Evolutionary conservation across 2,888 invertebrate genomes (phyloP), one percentile per base, ranked within the genome.

Genomic region (Scaptomyza cyrtandrae): DNA sequence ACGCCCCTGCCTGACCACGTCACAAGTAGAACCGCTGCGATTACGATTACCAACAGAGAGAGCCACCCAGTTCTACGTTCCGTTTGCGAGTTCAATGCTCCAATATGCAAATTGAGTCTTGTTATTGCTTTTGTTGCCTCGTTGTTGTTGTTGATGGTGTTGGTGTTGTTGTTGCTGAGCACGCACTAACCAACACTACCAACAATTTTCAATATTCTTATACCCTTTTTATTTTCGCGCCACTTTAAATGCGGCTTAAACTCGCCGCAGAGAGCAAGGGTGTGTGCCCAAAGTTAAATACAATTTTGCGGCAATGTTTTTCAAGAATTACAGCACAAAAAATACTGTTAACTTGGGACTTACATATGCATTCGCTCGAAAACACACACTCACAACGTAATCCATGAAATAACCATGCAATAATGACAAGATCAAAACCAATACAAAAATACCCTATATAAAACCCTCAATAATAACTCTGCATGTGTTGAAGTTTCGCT

Each of bases 101-200:
- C 82, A 84, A 86, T 86, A 86, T 86, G 85, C 85, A 86, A 86
- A 86, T 86, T 70, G 73, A 73, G 75, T 73, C 71, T 75, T 71
- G 64, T 67, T 77, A 56, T 54, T 78, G 41, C 60, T 63, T 49
- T 52, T 68, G 44, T 37, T 66, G 19, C 39, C 24, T 24, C 24
- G 24, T 3, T 3, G 24, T 24, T 3, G 24, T 24, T 24, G 24
- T 11, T 24, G 52, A n/a, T 65, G n/a, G 37, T 44, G 67, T 19
- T 61, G 58, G 11, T 64, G 58, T 13, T 73, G 53, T 29, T 61
- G 52, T 14, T 33, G 56, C 16, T 56, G 56, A 61, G 74, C 81
- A 81, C 81, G 80, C 81, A 80, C 71, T 44, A 48, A 49, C 68
- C 66, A 66, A 41, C 41, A 41, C 41, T 43, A 73, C 54, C 56